phyloP scores from a whole-genome alignment of 2,113 vertebrate species.

The Alexandromys fortis region DNA sequence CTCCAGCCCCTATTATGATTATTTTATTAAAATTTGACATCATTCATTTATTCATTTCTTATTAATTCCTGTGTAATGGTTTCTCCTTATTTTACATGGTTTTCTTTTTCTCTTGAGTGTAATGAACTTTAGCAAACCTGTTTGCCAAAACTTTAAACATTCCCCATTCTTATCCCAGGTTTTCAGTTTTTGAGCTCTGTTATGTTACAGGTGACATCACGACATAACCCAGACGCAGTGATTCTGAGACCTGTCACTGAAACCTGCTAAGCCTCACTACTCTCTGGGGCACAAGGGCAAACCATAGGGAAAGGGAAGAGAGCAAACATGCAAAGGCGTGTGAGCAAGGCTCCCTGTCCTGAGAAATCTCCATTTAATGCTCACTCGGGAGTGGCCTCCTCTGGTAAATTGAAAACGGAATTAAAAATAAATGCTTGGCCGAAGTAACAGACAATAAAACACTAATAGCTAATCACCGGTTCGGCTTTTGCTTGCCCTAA shows the following conservation, averaged over 20 bases:
- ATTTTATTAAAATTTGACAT: slow-evolving; percentile 22
- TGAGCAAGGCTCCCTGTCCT: neutral
- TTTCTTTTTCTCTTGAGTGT: slow-evolving; percentile 18
- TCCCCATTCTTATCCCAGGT: neutral
- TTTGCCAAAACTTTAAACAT: neutral
- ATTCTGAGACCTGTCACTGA: neutral
- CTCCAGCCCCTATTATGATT: neutral
- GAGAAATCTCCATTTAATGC: slow-evolving; percentile 53
- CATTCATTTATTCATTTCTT: neutral
- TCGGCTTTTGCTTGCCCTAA: slow-evolving; percentile 45
- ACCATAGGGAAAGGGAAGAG: neutral
- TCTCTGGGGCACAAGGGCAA: neutral
- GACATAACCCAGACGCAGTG: neutral
- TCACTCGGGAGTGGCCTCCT: slow-evolving; percentile 70
- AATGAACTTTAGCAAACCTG: neutral
- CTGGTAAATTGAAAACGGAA: slow-evolving; percentile 64
- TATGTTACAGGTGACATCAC: neutral
- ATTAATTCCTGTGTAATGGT: neutral
- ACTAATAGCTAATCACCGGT: slow-evolving; percentile 69
- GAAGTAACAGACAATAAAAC: slow-evolving; percentile 57
- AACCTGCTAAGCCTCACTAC: neutral
- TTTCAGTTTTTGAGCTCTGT: neutral
- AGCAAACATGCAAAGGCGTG: neutral
- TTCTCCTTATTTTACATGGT: neutral
- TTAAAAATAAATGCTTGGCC: slow-evolving; percentile 71